A percentile compares a stretch with the other conserved stretches of the same genome.
Evolutionary conservation across 2,888 invertebrate species (phyloP).

Genomic region (Automeris io): DNA sequence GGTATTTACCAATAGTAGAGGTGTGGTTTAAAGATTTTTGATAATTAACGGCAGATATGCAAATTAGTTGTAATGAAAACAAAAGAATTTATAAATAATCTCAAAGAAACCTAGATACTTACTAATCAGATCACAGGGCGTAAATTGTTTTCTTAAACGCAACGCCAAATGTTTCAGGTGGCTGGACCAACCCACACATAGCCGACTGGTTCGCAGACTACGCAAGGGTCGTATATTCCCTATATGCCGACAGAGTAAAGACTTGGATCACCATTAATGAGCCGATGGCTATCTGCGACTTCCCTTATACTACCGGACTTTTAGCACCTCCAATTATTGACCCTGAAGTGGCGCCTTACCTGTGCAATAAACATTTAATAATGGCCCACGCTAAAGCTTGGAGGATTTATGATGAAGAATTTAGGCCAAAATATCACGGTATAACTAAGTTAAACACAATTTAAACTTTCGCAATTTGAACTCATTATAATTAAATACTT

Average conservation of each 20-base stretch:
- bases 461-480: no score
- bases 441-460: no score
- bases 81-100: no score
- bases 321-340: conserved; percentile 41
- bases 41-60: no score
- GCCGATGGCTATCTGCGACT: conserved; percentile 63
- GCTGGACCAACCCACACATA: conserved; percentile 80
- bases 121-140: no score
- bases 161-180: conserved; percentile 54
- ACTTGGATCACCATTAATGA: conserved; percentile 86
- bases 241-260: conserved; percentile 79
- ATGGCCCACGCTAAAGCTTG: conserved; percentile 82
- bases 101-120: no score
- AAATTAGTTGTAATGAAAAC: no score
- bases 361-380: conserved; percentile 80
- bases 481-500: no score
- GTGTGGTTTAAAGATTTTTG: no score
- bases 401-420: conserved; percentile 76
- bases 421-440: conserved; percentile 67
- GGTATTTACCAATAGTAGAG: no score
- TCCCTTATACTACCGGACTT: conserved; percentile 48
- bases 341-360: conserved; percentile 70
- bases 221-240: conserved; percentile 70
- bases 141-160: no score
- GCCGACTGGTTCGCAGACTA: conserved; percentile 80